Percentiles rank a stretch among this genome's conserved stretches.
phyloP scores from a whole-genome alignment of 2,797 vertebrate genomes.

The Peromyscus melanophrys region DNA sequence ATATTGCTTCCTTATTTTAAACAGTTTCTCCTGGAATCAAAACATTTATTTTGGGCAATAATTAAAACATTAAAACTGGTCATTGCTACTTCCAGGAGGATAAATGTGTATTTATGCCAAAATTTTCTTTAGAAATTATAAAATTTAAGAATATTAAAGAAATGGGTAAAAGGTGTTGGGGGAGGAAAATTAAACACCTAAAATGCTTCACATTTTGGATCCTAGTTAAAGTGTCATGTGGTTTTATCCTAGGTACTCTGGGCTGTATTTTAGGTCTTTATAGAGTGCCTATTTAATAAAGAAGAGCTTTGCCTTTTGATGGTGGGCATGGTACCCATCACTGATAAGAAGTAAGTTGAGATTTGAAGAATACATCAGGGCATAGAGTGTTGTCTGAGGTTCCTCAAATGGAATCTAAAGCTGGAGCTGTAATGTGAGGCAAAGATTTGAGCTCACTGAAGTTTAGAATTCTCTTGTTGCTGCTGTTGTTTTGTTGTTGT shows the following conservation, averaged over 20 bases:
- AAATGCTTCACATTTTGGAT: conserved; percentile 63
- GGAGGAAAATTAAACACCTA: neutral
- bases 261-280: conserved; percentile 78
- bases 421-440: neutral
- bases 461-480: neutral
- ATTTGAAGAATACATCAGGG: neutral
- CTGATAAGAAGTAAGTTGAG: neutral
- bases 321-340: conserved; percentile 44
- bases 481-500: neutral
- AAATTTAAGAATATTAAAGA: neutral
- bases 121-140: neutral
- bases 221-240: conserved; percentile 54
- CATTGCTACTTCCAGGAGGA: neutral
- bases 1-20: neutral
- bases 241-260: conserved; percentile 72
- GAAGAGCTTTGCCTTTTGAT: conserved; percentile 59
- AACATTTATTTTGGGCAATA: conserved; percentile 62
- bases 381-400: neutral
- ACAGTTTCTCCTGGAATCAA: neutral
- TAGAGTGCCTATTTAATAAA: conserved; percentile 71
- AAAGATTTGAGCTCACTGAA: conserved; percentile 43
- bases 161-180: too few species aligned
- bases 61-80: conserved; percentile 4
- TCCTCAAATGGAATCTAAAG: neutral
- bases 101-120: neutral